phyloP scores from a whole-genome alignment of 2,113 vertebrate species.

The Phyllostomus hastatus region DNA sequence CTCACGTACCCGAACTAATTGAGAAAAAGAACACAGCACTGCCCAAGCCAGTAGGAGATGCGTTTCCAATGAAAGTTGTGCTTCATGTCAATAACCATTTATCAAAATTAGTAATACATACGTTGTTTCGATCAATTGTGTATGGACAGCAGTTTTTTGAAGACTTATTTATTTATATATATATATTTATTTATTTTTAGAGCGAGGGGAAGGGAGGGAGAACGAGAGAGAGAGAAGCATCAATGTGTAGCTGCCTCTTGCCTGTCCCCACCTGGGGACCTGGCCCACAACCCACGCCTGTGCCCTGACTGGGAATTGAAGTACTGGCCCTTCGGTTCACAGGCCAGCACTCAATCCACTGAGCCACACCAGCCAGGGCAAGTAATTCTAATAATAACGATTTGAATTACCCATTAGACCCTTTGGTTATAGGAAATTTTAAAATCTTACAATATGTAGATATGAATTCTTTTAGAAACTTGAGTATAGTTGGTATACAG shows the following conservation, averaged over 20 bases:
- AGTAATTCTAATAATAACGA: slow-evolving; percentile 4
- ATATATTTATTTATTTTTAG: too few species aligned
- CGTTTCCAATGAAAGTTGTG: background rate
- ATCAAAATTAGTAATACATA: background rate
- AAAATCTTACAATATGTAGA: background rate
- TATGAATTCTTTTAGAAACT: background rate
- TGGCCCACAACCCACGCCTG: too few species aligned
- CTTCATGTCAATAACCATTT: background rate
- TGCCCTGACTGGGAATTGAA: too few species aligned
- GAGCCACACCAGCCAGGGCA: too few species aligned
- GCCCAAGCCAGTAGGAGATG: background rate
- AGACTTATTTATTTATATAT: too few species aligned
- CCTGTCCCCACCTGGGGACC: too few species aligned
- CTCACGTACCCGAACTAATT: background rate
- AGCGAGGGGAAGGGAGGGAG: too few species aligned
- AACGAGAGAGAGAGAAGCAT: too few species aligned
- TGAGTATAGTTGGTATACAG: background rate
- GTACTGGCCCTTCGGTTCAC: too few species aligned
- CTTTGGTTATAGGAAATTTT: background rate
- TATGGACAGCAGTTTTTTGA: background rate
- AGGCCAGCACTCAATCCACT: too few species aligned
- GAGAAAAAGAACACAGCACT: background rate
- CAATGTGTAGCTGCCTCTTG: too few species aligned
- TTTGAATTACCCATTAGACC: background rate
- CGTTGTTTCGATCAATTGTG: background rate